Evolutionary conservation across 2,113 vertebrate genomes (phyloP).

Genomic region (Phoenicopterus ruber): DNA sequence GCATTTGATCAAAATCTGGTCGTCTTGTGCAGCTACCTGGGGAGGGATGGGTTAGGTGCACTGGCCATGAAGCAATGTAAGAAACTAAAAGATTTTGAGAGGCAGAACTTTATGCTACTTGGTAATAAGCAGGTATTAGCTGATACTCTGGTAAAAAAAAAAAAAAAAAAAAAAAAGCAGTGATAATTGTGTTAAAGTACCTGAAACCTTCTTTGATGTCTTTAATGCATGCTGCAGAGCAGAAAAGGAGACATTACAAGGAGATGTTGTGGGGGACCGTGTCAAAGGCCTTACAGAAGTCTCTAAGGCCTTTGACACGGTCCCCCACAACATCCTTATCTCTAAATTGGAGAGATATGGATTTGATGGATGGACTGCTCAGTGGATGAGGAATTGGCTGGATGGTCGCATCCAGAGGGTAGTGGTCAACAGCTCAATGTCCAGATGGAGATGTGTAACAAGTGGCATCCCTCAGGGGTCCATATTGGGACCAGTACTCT

Average conservation of each 20-base stretch:
- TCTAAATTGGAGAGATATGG: too few species aligned
- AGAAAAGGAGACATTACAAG: background rate
- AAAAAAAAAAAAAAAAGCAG: background rate
- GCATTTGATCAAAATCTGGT: background rate
- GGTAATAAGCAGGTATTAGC: background rate
- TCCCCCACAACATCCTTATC: too few species aligned
- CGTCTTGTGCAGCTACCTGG: background rate
- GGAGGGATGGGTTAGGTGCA: background rate
- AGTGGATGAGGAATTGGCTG: too few species aligned
- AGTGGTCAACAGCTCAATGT: too few species aligned
- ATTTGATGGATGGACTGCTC: too few species aligned
- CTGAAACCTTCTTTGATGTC: background rate
- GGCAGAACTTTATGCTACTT: background rate
- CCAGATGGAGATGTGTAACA: too few species aligned
- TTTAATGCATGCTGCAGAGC: background rate
- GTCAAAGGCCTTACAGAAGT: too few species aligned
- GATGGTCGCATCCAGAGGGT: too few species aligned
- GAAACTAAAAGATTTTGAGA: background rate
- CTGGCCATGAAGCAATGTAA: background rate
- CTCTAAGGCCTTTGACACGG: too few species aligned
- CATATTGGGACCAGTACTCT: too few species aligned
- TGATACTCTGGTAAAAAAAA: background rate
- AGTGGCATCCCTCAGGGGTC: too few species aligned
- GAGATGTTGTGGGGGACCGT: too few species aligned
- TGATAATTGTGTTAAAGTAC: background rate